phyloP scores from a whole-genome alignment of 2,888 invertebrate genomes.

The Clunio marinus region DNA sequence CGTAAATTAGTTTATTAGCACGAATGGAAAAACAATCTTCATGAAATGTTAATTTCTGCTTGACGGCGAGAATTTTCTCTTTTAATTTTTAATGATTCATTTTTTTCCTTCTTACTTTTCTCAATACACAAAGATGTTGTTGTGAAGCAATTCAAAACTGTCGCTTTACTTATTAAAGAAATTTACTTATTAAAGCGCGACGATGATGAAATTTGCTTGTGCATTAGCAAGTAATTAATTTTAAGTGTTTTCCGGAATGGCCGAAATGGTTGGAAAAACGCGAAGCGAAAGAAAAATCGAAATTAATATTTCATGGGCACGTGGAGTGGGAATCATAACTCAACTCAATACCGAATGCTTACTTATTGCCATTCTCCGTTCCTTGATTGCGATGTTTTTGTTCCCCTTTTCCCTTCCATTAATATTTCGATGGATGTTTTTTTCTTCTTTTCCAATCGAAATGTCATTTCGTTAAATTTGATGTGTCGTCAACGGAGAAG shows the following conservation, averaged over 20 bases:
- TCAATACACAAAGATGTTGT: background rate
- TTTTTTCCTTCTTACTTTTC: background rate
- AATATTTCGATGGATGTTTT: slow-evolving; percentile 15
- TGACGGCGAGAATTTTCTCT: background rate
- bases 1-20: background rate
- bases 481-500: slow-evolving; percentile 12
- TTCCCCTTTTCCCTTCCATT: background rate
- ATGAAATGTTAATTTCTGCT: slow-evolving; percentile 24
- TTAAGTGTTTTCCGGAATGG: slow-evolving; percentile 34
- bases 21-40: slow-evolving; percentile 19
- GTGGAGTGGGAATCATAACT: background rate
- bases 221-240: slow-evolving; percentile 37
- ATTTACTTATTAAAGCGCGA: slow-evolving; percentile 14
- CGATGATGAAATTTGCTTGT: slow-evolving; percentile 11
- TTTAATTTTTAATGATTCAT: slow-evolving; percentile 34
- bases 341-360: background rate
- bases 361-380: background rate
- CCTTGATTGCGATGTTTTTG: background rate
- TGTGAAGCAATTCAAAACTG: background rate
- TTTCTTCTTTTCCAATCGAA: slow-evolving; percentile 16
- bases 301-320: slow-evolving; percentile 24
- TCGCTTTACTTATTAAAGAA: slow-evolving; percentile 8
- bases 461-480: slow-evolving; percentile 37
- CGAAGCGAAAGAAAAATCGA: slow-evolving; percentile 5
- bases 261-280: background rate